Percentiles rank a stretch among this genome's conserved stretches.
Evolutionary conservation across 2,797 vertebrate species (phyloP).

Genomic region (Ibycter americanus): DNA sequence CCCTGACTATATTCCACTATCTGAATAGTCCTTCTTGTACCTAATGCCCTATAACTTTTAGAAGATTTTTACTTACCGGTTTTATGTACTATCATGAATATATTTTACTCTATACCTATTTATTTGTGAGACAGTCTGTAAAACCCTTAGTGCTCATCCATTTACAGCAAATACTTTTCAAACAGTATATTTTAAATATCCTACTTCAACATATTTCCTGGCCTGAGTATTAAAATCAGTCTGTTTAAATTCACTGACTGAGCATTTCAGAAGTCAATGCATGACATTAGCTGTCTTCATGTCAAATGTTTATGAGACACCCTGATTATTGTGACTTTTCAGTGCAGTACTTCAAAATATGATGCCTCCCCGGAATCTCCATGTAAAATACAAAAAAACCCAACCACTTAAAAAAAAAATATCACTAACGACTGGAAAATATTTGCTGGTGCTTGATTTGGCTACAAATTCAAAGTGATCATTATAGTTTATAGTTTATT

Average conservation of each 20-base stretch:
- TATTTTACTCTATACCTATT: neutral
- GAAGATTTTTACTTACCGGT: neutral
- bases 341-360: neutral
- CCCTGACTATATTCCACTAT: neutral
- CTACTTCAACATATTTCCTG: neutral
- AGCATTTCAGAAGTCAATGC: neutral
- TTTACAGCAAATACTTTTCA: neutral
- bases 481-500: neutral
- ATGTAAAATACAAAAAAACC: rapidly evolving
- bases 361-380: neutral
- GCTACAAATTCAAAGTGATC: neutral
- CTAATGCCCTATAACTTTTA: neutral
- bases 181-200: neutral
- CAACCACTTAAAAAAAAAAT: neutral
- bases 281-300: neutral
- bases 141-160: neutral
- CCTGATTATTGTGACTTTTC: neutral
- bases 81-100: neutral
- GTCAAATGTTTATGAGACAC: neutral
- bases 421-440: neutral
- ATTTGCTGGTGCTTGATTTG: neutral
- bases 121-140: neutral
- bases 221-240: neutral
- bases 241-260: neutral
- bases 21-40: neutral